phyloP scores from a whole-genome alignment of 2,113 vertebrate genomes.

The Sitta europaea region DNA sequence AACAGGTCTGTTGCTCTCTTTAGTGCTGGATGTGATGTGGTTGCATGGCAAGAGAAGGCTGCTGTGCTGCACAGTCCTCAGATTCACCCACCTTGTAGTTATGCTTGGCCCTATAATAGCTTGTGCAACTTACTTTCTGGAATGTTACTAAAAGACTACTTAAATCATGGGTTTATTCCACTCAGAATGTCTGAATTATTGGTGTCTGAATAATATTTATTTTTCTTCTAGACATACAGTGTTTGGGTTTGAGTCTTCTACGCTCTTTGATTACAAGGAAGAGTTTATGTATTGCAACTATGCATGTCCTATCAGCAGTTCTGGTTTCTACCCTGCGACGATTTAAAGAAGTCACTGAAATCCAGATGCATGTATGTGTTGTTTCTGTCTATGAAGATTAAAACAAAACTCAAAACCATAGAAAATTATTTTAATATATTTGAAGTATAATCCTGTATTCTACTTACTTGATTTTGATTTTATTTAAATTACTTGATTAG shows the following conservation, averaged over 20 bases:
- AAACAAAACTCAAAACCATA: neutral
- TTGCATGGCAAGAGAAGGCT: neutral
- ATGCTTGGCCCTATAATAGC: neutral
- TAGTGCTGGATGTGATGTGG: neutral
- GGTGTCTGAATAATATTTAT: neutral
- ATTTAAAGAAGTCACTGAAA: slow-evolving; percentile 78
- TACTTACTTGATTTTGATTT: neutral
- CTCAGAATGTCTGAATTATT: neutral
- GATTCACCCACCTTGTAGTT: neutral
- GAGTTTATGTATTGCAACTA: slow-evolving; percentile 80
- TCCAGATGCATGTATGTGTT: slow-evolving; percentile 81
- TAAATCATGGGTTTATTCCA: neutral
- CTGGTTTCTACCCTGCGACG: slow-evolving; percentile 79
- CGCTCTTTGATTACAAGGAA: slow-evolving; percentile 81
- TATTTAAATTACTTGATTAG: neutral
- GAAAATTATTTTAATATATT: neutral
- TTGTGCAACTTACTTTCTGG: neutral
- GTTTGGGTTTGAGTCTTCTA: slow-evolving; percentile 85
- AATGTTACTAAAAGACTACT: neutral
- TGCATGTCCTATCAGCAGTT: slow-evolving; percentile 83
- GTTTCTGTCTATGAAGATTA: neutral
- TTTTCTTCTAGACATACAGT: slow-evolving; percentile 84
- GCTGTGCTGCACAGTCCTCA: neutral
- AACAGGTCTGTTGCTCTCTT: neutral
- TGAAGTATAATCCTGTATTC: neutral